These are phyloP conservation scores for Protonibea diacanthus DNA, from an alignment of 2,797 vertebrate genomes.

Conservation along the genomic window DNA sequence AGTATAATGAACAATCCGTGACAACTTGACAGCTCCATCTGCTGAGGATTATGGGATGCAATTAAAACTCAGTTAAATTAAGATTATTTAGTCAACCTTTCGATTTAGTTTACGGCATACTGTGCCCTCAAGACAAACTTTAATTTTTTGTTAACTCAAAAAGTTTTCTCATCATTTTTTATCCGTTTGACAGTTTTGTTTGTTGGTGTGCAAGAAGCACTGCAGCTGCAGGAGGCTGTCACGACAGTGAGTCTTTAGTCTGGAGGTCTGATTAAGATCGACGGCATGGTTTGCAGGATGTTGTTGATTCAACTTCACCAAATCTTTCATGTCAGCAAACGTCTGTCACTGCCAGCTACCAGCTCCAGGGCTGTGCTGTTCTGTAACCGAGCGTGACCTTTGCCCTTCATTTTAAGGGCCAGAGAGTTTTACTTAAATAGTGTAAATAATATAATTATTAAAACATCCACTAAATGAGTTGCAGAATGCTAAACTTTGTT, in stretches of 20 bases:
- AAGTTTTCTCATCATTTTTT: constrained; percentile 10
- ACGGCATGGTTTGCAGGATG: constrained; percentile 3
- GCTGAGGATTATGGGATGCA: not conserved
- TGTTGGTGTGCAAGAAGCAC: constrained; percentile 14
- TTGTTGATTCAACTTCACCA: constrained; percentile 9
- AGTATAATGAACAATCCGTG: not conserved
- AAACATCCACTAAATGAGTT: constrained; percentile 17
- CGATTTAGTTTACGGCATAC: not conserved
- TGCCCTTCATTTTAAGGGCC: not conserved
- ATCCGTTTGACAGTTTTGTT: not conserved
- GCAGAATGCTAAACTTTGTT: constrained; percentile 41
- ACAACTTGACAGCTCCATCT: not conserved
- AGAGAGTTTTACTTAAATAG: not conserved
- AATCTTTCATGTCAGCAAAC: constrained; percentile 24
- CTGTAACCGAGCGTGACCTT: constrained; percentile 14
- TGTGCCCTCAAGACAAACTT: not conserved
- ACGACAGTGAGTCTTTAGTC: not conserved
- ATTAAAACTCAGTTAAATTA: not conserved
- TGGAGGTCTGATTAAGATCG: constrained; percentile 11
- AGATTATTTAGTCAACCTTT: not conserved
- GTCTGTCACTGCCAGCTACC: not conserved
- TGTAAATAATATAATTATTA: not conserved
- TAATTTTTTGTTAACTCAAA: not conserved
- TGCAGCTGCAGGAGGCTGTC: constrained; percentile 7
- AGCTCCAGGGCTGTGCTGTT: not conserved